A percentile compares a stretch with the other conserved stretches of the same genome.
Conservation (phyloP, 2,797 vertebrate species). For the Anguilla megastoma region DNA sequence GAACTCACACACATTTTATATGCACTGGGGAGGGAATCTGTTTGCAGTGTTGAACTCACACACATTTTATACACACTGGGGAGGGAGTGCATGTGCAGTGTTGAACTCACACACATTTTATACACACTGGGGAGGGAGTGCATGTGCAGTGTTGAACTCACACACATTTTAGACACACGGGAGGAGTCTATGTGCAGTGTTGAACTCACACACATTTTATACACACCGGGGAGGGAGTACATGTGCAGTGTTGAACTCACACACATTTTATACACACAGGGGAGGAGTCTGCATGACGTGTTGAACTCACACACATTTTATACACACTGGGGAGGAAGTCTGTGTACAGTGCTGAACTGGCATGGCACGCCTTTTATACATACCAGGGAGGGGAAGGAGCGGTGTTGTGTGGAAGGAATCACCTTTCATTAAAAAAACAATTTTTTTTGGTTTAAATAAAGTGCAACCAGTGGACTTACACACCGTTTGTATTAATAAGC, state of each 20-base stretch:
- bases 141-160: too few species aligned
- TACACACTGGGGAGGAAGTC: neutral
- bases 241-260: neutral
- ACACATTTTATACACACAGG: neutral
- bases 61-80: too few species aligned
- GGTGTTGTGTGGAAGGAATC: neutral
- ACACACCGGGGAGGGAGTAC: neutral
- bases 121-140: too few species aligned
- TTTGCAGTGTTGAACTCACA: too few species aligned
- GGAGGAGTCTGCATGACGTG: too few species aligned
- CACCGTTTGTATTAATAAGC: neutral
- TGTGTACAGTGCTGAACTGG: too few species aligned
- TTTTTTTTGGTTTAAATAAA: neutral
- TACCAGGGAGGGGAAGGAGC: neutral
- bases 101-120: too few species aligned
- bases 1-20: too few species aligned
- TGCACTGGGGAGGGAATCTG: too few species aligned
- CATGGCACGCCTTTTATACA: neutral
- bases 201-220: too few species aligned
- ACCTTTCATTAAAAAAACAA: neutral
- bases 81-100: neutral
- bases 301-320: too few species aligned
- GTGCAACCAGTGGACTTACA: neutral
- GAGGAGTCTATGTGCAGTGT: neutral
- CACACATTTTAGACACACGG: too few species aligned